phyloP scores from a whole-genome alignment of 2,113 vertebrate genomes.

The Aythya baeri region DNA sequence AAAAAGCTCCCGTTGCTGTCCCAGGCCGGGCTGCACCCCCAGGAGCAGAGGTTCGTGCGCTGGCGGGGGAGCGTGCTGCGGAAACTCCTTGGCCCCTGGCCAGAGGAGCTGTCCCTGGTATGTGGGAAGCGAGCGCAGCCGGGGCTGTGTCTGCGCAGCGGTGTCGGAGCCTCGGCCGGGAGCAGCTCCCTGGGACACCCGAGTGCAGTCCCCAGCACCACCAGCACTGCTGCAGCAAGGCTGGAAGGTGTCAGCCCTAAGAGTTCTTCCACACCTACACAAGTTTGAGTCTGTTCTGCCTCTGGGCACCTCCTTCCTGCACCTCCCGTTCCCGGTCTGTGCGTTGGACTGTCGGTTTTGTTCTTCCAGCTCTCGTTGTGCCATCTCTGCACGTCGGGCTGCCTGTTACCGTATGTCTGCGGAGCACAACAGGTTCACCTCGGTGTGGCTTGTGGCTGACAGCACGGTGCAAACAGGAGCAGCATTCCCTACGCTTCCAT shows the following conservation, averaged over 20 bases:
- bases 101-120: slow-evolving; percentile 28
- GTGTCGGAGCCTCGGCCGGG: neutral
- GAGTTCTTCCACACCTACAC: neutral
- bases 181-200: neutral
- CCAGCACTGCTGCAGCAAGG: rapidly evolving
- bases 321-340: neutral
- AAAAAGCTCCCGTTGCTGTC: neutral
- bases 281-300: neutral
- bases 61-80: neutral
- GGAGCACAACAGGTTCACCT: neutral
- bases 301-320: neutral
- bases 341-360: rapidly evolving
- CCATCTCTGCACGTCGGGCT: rapidly evolving
- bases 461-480: neutral
- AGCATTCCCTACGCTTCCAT: neutral
- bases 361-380: rapidly evolving
- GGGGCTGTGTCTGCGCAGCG: neutral
- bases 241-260: neutral
- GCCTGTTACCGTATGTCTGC: rapidly evolving
- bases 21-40: rapidly evolving
- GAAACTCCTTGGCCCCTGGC: neutral
- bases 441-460: neutral
- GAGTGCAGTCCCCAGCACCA: neutral
- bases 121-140: neutral
- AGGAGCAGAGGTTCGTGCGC: no score